Evolutionary conservation across 2,113 vertebrate species (phyloP).

Genomic region (Phycodurus eques): DNA sequence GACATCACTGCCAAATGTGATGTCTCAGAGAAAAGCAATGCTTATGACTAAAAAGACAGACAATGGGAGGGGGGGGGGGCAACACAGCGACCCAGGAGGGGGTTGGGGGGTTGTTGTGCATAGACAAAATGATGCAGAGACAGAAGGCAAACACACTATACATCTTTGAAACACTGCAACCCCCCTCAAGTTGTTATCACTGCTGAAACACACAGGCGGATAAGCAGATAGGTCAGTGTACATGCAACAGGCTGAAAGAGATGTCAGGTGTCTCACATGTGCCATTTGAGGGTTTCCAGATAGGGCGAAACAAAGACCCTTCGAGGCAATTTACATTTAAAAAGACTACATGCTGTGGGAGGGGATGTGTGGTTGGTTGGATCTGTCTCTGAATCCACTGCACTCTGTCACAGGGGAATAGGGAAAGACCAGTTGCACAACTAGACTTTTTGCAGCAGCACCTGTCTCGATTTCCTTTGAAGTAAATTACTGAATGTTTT

Average conservation of each 20-base stretch:
- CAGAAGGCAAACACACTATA: conserved; percentile 15
- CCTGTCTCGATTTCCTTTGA: neutral
- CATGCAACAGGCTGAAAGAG: conserved; percentile 34
- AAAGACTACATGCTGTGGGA: conserved; percentile 53
- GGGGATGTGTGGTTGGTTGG: conserved; percentile 45
- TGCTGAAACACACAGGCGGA: conserved; percentile 30
- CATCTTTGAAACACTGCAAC: conserved; percentile 13
- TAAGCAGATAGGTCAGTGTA: conserved; percentile 13
- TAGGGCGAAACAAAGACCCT: conserved; percentile 58
- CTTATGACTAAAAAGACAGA: conserved; percentile 41
- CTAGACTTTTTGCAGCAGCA: neutral
- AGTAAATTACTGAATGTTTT: neutral
- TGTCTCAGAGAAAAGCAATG: conserved; percentile 21
- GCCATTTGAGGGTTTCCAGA: conserved; percentile 45
- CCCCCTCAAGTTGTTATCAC: conserved; percentile 52
- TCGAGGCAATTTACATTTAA: conserved; percentile 61
- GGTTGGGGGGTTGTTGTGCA: neutral
- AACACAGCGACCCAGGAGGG: conserved; percentile 11
- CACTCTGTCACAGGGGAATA: conserved; percentile 14
- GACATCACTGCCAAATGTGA: conserved; percentile 43
- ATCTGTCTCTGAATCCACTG: conserved; percentile 23
- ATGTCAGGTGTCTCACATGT: conserved; percentile 50
- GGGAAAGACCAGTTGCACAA: conserved; percentile 8
- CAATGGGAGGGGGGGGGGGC: conserved; percentile 18
- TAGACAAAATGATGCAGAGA: conserved; percentile 13